These are phyloP conservation scores for Lordiphosa collinella DNA, from an alignment of 1,140 invertebrate species.

Conservation along the genomic window DNA sequence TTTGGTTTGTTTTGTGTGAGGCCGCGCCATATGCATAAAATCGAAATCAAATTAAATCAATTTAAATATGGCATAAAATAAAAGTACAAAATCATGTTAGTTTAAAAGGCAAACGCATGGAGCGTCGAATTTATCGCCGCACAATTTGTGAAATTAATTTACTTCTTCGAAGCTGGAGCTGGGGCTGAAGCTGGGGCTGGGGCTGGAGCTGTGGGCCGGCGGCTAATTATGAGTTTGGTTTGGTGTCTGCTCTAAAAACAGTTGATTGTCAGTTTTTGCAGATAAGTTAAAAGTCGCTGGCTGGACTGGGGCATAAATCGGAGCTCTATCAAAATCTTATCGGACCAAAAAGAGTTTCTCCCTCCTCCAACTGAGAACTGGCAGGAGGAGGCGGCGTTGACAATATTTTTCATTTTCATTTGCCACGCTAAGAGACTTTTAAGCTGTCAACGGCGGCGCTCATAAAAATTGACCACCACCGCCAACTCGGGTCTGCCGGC, in stretches of 20 bases:
- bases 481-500: not conserved
- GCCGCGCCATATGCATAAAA: slow-evolving; percentile 31
- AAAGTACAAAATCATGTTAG: slow-evolving; percentile 67
- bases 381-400: slow-evolving; percentile 49
- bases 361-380: slow-evolving; percentile 22
- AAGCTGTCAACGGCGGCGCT: slow-evolving; percentile 69
- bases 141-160: slow-evolving; percentile 69
- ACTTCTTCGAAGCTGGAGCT: slow-evolving; percentile 27
- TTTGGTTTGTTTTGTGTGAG: too few relatives aligned
- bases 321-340: slow-evolving; percentile 72
- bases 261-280: slow-evolving; percentile 63
- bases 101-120: slow-evolving; percentile 43
- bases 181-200: slow-evolving; percentile 12
- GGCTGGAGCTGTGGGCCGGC: slow-evolving; percentile 18
- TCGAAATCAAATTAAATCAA: slow-evolving; percentile 53
- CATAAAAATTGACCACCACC: slow-evolving; percentile 72
- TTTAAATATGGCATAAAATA: slow-evolving; percentile 67
- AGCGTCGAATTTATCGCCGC: slow-evolving; percentile 33
- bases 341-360: slow-evolving; percentile 52
- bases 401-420: slow-evolving; percentile 60
- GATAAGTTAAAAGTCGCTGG: slow-evolving; percentile 66
- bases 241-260: slow-evolving; percentile 13
- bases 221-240: slow-evolving; percentile 41
- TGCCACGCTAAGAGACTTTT: slow-evolving; percentile 65
- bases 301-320: slow-evolving; percentile 53